A percentile compares a stretch with the other conserved stretches of the same genome.
These are phyloP conservation scores for Brachypalpus laphriformis DNA, from an alignment of 2,888 invertebrate genomes.

Conservation along the genomic window DNA sequence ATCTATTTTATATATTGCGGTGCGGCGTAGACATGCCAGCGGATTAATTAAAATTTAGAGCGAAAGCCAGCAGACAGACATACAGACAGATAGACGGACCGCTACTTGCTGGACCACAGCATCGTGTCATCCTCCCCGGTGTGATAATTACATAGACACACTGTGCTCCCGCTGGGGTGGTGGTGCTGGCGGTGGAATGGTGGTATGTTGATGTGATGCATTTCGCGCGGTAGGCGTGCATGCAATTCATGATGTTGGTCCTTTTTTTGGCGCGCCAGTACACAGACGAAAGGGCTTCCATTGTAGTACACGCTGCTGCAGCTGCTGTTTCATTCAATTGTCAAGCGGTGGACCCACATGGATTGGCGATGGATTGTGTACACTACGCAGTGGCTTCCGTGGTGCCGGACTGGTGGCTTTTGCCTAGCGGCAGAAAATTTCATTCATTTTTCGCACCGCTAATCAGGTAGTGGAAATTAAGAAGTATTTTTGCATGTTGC, in stretches of 20 bases:
- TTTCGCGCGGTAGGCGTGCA: constrained; percentile 14
- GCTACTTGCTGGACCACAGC: constrained; percentile 67
- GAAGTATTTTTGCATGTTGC: constrained; percentile 5
- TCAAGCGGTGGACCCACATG: constrained; percentile 45
- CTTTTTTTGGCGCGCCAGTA: constrained; percentile 20
- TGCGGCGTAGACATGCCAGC: constrained; percentile 63
- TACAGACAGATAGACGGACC: constrained; percentile 49
- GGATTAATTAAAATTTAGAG: constrained; percentile 74
- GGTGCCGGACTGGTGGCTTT: constrained; percentile 20
- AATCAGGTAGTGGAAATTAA: constrained; percentile 26
- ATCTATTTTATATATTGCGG: constrained; percentile 56
- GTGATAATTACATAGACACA: constrained; percentile 68
- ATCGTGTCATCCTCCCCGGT: constrained; percentile 59
- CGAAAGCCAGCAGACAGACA: constrained; percentile 61
- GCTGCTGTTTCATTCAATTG: constrained; percentile 61
- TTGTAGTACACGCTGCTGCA: constrained; percentile 46
- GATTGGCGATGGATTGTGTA: constrained; percentile 10
- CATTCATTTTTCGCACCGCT: constrained; percentile 40
- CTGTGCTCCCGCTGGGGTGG: constrained; percentile 37
- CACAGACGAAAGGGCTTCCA: constrained; percentile 33
- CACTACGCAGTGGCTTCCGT: constrained; percentile 15
- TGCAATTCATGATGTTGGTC: constrained; percentile 41
- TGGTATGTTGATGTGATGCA: constrained; percentile 31
- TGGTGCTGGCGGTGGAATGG: constrained; percentile 2
- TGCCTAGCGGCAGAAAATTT: constrained; percentile 21